These are phyloP conservation scores for Tricholaema leucomelas DNA, from an alignment of 2,113 vertebrate species.

Conservation along the genomic window DNA sequence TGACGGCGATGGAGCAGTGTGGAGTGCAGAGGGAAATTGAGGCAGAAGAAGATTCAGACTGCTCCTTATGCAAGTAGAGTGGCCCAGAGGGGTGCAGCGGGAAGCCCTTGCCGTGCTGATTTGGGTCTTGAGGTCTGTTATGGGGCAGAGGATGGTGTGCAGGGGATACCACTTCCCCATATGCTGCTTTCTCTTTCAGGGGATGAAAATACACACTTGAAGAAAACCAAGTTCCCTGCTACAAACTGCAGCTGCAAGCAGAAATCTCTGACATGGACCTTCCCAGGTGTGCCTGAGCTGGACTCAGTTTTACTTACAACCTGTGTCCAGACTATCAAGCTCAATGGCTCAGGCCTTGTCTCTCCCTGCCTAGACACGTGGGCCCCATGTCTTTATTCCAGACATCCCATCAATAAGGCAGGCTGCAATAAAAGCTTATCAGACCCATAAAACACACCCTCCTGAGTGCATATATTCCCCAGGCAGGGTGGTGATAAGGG, in stretches of 20 bases:
- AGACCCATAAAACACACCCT: neutral
- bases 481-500: neutral
- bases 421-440: slow-evolving; percentile 43
- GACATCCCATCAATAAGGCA: neutral
- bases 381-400: neutral
- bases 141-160: accelerated
- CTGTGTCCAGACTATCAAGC: neutral
- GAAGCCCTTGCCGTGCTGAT: accelerated
- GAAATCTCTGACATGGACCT: neutral
- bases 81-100: accelerated
- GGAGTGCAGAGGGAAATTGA: neutral
- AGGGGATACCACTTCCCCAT: neutral
- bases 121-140: accelerated
- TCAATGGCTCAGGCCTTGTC: neutral
- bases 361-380: accelerated
- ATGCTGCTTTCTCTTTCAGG: neutral
- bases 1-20: accelerated
- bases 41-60: neutral
- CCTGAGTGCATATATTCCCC: neutral
- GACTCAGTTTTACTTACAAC: neutral
- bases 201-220: neutral
- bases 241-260: neutral
- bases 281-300: neutral
- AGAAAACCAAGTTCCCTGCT: neutral
- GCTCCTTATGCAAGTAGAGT: accelerated